These are phyloP conservation scores for Thunnus albacares DNA, from an alignment of 2,797 vertebrate species.

Conservation along the genomic window DNA sequence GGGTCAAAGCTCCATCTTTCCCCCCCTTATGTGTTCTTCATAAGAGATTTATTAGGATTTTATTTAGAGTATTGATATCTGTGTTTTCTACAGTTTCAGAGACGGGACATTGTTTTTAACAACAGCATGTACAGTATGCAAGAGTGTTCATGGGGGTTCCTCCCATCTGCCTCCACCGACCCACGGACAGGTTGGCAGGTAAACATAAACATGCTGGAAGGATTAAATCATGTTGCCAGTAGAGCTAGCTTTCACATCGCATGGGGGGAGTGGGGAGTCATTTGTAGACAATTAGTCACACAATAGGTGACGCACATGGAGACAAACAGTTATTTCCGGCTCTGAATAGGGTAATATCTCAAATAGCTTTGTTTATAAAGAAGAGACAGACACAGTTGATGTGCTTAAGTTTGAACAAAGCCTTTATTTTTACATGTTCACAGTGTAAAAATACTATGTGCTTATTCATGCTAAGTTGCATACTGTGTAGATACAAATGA, in stretches of 20 bases:
- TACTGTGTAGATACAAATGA: constrained; percentile 28
- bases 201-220: constrained; percentile 75
- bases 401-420: constrained; percentile 43
- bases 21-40: background rate
- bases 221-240: constrained; percentile 43
- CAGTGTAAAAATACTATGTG: constrained; percentile 35
- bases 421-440: constrained; percentile 70
- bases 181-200: constrained; percentile 69
- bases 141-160: constrained; percentile 24
- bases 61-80: constrained; percentile 63
- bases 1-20: background rate
- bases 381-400: constrained; percentile 40
- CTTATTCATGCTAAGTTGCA: constrained; percentile 17
- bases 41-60: constrained; percentile 22
- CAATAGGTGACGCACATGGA: constrained; percentile 80
- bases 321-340: constrained; percentile 75
- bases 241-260: constrained; percentile 43
- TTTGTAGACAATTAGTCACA: constrained; percentile 72
- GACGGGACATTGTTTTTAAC: constrained; percentile 48
- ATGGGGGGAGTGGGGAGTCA: constrained; percentile 37
- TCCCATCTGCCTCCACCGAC: constrained; percentile 46
- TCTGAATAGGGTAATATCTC: constrained; percentile 62
- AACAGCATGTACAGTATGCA: constrained; percentile 17
- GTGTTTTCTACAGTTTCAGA: constrained; percentile 36
- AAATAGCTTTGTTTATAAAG: constrained; percentile 76